Percentiles rank a stretch among this genome's conserved stretches.
These are phyloP conservation scores for Scolopax rusticola DNA, from an alignment of 2,797 vertebrate genomes.

Conservation along the genomic window DNA sequence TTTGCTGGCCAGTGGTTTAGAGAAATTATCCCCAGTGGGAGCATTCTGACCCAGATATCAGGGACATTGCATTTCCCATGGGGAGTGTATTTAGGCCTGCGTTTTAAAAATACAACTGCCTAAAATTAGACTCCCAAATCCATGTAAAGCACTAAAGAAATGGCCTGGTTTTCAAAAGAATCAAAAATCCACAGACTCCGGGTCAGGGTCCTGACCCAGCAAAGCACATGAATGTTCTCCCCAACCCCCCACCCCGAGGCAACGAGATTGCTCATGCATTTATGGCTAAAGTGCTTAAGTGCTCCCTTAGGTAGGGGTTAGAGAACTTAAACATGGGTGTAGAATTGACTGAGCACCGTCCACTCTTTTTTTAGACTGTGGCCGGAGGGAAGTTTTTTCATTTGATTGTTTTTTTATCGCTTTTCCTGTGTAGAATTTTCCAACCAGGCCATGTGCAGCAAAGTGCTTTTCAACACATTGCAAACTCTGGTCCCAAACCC, in stretches of 20 bases:
- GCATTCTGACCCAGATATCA: constrained; percentile 8
- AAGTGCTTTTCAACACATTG: background rate
- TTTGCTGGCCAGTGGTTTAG: background rate
- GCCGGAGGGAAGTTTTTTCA: background rate
- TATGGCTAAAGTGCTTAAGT: constrained; percentile 53
- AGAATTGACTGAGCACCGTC: background rate
- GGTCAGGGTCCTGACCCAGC: constrained; percentile 45
- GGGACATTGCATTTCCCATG: background rate
- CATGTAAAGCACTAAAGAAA: background rate
- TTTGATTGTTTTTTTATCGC: constrained; percentile 39
- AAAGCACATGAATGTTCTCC: constrained; percentile 10
- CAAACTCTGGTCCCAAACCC: background rate
- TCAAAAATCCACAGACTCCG: background rate
- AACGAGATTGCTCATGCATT: background rate
- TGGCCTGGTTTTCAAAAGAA: constrained; percentile 30
- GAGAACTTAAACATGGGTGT: background rate
- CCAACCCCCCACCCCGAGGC: background rate
- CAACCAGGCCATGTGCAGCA: background rate
- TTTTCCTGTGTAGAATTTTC: background rate
- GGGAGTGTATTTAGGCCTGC: background rate
- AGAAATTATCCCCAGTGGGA: background rate
- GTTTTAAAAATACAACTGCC: constrained; percentile 11
- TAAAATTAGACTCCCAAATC: constrained; percentile 38
- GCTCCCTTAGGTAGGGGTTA: constrained; percentile 25
- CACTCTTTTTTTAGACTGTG: background rate